Base-by-base conservation (phyloP, 1,140 invertebrate species). In the Drosophila elegans region DNA sequence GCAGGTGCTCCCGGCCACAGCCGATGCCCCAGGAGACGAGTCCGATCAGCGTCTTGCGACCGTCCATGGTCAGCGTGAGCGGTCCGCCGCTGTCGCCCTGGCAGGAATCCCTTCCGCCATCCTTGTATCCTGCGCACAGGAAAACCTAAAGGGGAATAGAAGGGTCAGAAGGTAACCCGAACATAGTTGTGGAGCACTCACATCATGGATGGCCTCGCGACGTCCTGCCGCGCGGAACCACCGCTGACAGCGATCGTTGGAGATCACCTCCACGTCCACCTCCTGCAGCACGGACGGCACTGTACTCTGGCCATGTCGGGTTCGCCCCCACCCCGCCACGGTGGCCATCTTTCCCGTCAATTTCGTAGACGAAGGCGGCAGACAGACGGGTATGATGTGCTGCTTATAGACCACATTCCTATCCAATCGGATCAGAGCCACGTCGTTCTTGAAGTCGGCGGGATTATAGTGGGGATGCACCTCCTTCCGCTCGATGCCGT, bases 11-110 rank as follows among this genome's bases (percentile, higher is more conserved):
- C 12, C 97, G 93, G 5, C 97, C 97, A 77, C 97, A 98, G 12
- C 97, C 97, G 68, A 98, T 97, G 42, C 97, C 97, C 97, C 97
- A 98, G 0, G 96, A 97, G 0, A 98, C 97, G 0, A 98, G 93
- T 4, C 97, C 97, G 16, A 97, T 97, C 3, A 98, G 93, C 9
- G 96, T 97, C 91, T 95, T 96, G 38, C 96, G 94, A 1, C 97
- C 97, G 52, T 97, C 96, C 44, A 97, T 93, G 9, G 96, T 95
- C 90, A 96, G 95, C 1, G 96, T 97, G 9, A 98, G 93, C 3
- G 97, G 97, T 6, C 97, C 97, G 39, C 97, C 97, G 1, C 96
- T 97, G 85, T 97, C 97, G 1, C 97, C 90, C 29, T 91, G 90
- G 13, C 90, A 91, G 9, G 91, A 92, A n/a, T 92, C 91, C 0